Evolutionary conservation across 2,113 vertebrate species (phyloP), one percentile per base, ranked within the genome.

Genomic region (Notothenia coriiceps): DNA sequence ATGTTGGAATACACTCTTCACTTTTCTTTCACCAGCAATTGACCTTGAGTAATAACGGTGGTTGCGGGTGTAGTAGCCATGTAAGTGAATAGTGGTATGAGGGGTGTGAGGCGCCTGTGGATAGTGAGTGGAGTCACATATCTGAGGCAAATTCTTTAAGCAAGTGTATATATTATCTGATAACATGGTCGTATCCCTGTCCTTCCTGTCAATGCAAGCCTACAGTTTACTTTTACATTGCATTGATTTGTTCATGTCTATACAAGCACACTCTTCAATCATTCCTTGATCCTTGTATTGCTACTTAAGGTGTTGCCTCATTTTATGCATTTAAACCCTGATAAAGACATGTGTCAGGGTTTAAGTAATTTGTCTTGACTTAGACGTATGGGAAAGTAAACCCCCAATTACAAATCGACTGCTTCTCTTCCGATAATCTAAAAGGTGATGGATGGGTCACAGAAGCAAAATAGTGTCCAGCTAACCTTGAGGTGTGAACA

Each of bases 401-500:
- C 2, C 59, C 54, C 29, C 20, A 60, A 33, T 62, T 72, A 47
- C 44, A 22, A 52, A 75, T 72, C 12, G 5, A 86, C 47, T 66
- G 29, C 55, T 81, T 15, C 57, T 18, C 11, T 47, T 66, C 66
- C 63, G 56, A 25, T 50, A 70, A 46, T 47, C 10, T 18, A 56
- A 52, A 50, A 40, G 20, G 50, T 59, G 44, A 51, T 50, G 22
- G 25, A 68, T 47, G 46, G 77, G 18, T 57, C 43, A n/a, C 25
- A n/a, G 62, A n/a, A 35, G 33, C 46, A n/a, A 33, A 73, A 49
- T 64, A 17, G 3, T 10, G 13, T 46, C 5, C 15, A 35, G 67
- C 46, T 79, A 35, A 80, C 72, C 83, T 80, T 75, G 79, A 64
- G 54, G 29, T 35, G 59, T 72, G 64, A 83, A 71, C 64, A 82